Evolutionary conservation across 2,888 invertebrate genomes (phyloP).

Genomic region (Pemphredon lugubris): DNA sequence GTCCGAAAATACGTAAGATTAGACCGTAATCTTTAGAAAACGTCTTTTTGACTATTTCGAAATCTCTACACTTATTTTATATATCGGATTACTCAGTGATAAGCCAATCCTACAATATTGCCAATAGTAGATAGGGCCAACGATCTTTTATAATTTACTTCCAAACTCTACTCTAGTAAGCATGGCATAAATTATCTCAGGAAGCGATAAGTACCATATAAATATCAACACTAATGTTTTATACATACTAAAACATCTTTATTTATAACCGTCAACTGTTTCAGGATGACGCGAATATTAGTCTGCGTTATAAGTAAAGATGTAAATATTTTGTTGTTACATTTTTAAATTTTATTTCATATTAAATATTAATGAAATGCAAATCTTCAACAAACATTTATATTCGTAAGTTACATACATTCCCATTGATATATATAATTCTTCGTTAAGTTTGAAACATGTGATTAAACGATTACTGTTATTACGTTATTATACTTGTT

Average conservation of each 20-base stretch:
- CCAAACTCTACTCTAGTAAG: slow-evolving; percentile 17
- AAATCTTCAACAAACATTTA: slow-evolving; percentile 28
- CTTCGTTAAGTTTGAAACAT: slow-evolving; percentile 48
- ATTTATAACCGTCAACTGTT: slow-evolving; percentile 34
- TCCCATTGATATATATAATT: slow-evolving; percentile 22
- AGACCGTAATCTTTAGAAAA: neutral
- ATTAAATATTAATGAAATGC: slow-evolving; percentile 29
- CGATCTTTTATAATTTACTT: slow-evolving; percentile 11
- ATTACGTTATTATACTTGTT: slow-evolving; percentile 44
- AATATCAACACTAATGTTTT: slow-evolving; percentile 21
- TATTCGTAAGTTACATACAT: slow-evolving; percentile 26
- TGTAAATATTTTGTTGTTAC: slow-evolving; percentile 44
- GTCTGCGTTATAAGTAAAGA: slow-evolving; percentile 44
- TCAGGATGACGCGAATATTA: slow-evolving; percentile 2
- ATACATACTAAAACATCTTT: slow-evolving; percentile 32
- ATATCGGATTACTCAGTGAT: neutral
- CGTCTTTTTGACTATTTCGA: slow-evolving; percentile 12
- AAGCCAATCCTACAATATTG: slow-evolving; percentile 16
- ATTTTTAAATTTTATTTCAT: slow-evolving; percentile 49
- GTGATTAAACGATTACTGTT: slow-evolving; percentile 24
- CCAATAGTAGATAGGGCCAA: slow-evolving; percentile 2
- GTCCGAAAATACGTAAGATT: neutral
- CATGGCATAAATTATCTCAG: slow-evolving; percentile 30
- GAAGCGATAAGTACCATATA: slow-evolving; percentile 32
- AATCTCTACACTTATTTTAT: slow-evolving; percentile 28